Evolutionary conservation across 2,888 invertebrate genomes (phyloP).

Genomic region (Neoaliturus tenellus): DNA sequence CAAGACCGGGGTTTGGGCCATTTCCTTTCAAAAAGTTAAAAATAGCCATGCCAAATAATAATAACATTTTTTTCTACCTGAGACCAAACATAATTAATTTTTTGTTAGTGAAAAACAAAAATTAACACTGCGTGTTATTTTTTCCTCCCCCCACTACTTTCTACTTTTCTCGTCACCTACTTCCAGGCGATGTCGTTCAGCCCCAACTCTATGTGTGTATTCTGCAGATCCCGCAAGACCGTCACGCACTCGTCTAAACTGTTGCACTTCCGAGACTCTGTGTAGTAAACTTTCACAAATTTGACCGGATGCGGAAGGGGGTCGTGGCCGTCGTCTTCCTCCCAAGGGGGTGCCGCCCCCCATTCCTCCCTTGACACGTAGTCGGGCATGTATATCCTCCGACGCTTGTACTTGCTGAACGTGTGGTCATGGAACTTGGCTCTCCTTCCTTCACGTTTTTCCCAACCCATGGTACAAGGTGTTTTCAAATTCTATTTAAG

Average conservation of each 20-base stretch:
- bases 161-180: constrained; percentile 14
- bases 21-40: too few species aligned
- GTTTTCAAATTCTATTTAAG: too few species aligned
- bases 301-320: not conserved
- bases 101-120: too few species aligned
- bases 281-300: not conserved
- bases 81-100: too few species aligned
- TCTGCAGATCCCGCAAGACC: not conserved
- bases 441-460: not conserved
- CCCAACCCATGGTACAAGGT: not conserved
- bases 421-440: not conserved
- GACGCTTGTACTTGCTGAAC: not conserved
- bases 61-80: too few species aligned
- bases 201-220: not conserved
- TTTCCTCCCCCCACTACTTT: too few species aligned
- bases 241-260: not conserved
- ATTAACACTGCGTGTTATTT: too few species aligned
- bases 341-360: not conserved
- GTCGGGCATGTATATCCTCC: not conserved
- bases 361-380: not conserved
- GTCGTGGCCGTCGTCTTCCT: not conserved
- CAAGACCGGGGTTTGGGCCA: too few species aligned
- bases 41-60: too few species aligned
- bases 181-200: not conserved
- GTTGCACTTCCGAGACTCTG: not conserved